These are phyloP conservation scores for Muscicapa striata DNA, from an alignment of 2,797 vertebrate genomes.

Conservation along the genomic window DNA sequence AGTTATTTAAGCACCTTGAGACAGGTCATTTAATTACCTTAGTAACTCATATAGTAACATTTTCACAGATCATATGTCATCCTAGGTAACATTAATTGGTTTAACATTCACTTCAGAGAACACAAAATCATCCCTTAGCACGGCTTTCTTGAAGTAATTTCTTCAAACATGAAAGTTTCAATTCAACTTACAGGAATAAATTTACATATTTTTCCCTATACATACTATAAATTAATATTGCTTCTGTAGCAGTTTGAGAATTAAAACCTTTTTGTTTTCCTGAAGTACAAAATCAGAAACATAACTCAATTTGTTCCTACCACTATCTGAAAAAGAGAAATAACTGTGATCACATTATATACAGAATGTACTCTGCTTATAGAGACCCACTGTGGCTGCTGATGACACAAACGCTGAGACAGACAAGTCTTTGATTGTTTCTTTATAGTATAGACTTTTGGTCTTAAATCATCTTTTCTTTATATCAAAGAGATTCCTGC, in stretches of 20 bases:
- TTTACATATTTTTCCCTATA: not conserved
- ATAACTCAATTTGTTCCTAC: not conserved
- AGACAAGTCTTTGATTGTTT: not conserved
- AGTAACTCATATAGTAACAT: not conserved
- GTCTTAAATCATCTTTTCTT: not conserved
- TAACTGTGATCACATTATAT: not conserved
- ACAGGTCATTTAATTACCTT: not conserved
- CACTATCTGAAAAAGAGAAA: not conserved
- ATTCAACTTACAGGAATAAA: not conserved
- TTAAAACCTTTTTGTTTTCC: not conserved
- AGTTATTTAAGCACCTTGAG: not conserved
- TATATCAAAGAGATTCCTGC: not conserved
- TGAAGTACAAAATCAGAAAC: not conserved
- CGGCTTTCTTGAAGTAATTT: not conserved
- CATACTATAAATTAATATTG: not conserved
- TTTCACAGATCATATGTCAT: not conserved
- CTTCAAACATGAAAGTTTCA: not conserved
- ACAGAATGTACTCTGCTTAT: not conserved
- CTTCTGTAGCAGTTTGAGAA: not conserved
- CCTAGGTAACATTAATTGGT: not conserved
- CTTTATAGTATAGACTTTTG: not conserved
- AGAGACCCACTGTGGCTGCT: not conserved
- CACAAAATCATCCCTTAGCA: not conserved
- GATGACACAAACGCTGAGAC: not conserved
- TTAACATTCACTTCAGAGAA: not conserved